Evolutionary conservation across 2,113 vertebrate species (phyloP), one percentile per base, ranked within the genome.

Genomic region (Mixornis gularis): DNA sequence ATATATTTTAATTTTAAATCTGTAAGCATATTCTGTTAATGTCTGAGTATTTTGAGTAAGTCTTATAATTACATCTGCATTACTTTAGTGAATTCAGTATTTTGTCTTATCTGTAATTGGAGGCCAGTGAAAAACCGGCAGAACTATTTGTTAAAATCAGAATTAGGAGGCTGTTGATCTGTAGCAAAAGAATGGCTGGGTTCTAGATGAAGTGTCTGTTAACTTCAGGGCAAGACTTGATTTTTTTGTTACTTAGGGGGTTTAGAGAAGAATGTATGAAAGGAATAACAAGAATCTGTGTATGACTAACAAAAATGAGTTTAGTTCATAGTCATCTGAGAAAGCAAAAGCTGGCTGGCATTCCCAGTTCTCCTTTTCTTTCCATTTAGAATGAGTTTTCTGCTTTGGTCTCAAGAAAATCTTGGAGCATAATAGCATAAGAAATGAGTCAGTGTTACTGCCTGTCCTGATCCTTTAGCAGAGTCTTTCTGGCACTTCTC

Each of bases 381-480:
- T 79, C 26, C 21, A 79, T 69, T 91, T 89, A 73, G 71, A 91
- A 85, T 36, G 41, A 83, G 21, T 68, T 92, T 88, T 83, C 69
- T 72, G 48, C 80, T 92, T 85, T 78, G 40, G 16, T 92, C 46
- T 89, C 32, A 58, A 43, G 43, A 73, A 89, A 88, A 65, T 40
- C 40, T 91, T 92, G 81, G 44, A 73, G 43, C 52, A 73, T 79
- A 89, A n/a, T 85, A 56, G 40, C 25, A 1, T 73, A 96, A 72
- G 87, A 95, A 90, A 92, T 95, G 69, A 95, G 60, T 95, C 79
- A 79, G 89, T 70, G 38, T 85, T 85, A 85, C 74, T 89, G 88
- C 77, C 49, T 79, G 46, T 83, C 36, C 63, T 76, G 46, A 68
- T 81, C 70, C 73, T 94, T 80, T 43, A 86, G 62, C 18, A 85